Base-by-base conservation (phyloP, 1,140 invertebrate genomes). In the Drosophila fuyamai region DNA sequence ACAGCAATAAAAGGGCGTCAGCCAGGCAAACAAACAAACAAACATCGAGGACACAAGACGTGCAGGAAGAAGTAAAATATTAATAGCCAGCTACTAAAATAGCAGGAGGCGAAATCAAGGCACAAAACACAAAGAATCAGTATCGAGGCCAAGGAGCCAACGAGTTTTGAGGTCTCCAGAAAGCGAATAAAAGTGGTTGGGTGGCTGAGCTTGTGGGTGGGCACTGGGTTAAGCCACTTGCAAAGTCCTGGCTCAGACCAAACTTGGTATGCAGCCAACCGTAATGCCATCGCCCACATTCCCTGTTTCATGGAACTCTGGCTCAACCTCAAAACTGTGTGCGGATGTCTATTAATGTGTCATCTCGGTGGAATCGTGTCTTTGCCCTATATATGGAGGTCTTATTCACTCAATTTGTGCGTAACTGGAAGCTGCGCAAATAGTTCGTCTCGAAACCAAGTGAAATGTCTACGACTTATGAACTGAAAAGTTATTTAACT, bases 1-100 rank as follows among this genome's bases (percentile, higher is more conserved):
- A 43, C 53, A 63, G 67, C 43, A 77, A 65, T 60, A 74, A 66
- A 65, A 53, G 29, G 83, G 76, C 79, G 79, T 76, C 70, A 68
- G 54, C 40, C 76, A 76, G 59, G 46, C 72, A 76, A 56, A 59
- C 79, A 75, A 58, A 62, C 71, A 58, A 65, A 57, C 75, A 78
- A 63, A 78, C 40, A 59, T 68, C 67, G 48, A 73, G 72, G 61
- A 43, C 62, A 55, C 35, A 55, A 66, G 66, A 76, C 76, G 79
- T 67, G 75, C 56, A 65, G 40, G 66, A 65, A 43, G 51, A 70
- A 83, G 76, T 83, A 66, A 88, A 88, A 88, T 88, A 88, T 88
- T 88, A 88, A 88, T 88, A 88, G 84, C 76, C 83, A 61, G 79
- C 78, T 89, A 77, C 84, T 89, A 83, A 83, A 86, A 88, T 74